Evolutionary conservation across 2,888 invertebrate species (phyloP), one percentile per base, ranked within the genome.

Genomic region (Spodoptera littoralis): DNA sequence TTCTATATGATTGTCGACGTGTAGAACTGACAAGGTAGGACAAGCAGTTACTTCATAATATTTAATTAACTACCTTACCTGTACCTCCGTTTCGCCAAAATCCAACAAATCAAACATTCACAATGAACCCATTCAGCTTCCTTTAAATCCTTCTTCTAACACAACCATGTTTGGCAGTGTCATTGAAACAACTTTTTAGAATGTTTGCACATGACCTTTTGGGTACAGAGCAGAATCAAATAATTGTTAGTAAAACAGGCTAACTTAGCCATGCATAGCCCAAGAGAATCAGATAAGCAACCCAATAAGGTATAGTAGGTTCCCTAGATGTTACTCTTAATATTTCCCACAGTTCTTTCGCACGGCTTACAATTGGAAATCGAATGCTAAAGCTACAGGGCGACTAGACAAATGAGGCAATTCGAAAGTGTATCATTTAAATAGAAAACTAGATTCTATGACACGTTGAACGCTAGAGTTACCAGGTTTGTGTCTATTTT

Each of bases 371-470:
- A 79, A 79, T 81, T 84, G 77, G 82, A 81, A 81, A 80, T 79
- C 77, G 76, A 68, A 70, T 71, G 56, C 61, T 70, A 71, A 71
- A 72, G 68, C 67, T 66, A 75, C 77, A 60, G 60, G 74, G 68
- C 76, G 12, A 73, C 76, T 78, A 76, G 84, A 84, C 84, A 82
- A 84, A 85, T 85, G 81, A 80, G 83, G 83, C 76, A 67, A 80
- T 84, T 80, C 68, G 85, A 86, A 84, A 86, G 84, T 83, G 70
- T 80, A 81, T 82, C 79, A 85, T 84, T 85, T 86, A 84, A 85
- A 86, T 84, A 84, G 86, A 85, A 85, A 86, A 84, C 86, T 81
- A 74, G 85, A 84, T 77, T 80, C 70, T 81, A 76, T 81, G 81
- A 80, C 81, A 82, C 65, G 77, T 76, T 72, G 65, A 75, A 63